phyloP scores from a whole-genome alignment of 2,113 vertebrate genomes.

The Dinomys branickii region DNA sequence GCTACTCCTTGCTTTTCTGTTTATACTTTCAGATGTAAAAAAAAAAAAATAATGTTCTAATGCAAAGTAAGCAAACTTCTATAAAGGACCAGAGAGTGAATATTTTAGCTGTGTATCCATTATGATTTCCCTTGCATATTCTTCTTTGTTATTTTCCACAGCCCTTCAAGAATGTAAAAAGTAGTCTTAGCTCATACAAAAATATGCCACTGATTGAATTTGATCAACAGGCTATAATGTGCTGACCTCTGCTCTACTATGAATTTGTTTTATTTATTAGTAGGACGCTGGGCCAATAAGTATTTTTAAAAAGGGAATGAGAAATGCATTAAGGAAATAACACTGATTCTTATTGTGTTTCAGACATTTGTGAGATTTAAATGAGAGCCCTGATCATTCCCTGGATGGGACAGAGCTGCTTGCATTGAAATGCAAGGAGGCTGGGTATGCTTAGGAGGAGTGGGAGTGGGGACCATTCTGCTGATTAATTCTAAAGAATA shows the following conservation, averaged over 20 bases:
- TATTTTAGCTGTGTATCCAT: background rate
- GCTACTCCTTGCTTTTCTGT: background rate
- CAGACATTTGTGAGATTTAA: background rate
- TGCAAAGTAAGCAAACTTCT: background rate
- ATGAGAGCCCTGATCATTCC: background rate
- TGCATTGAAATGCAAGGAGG: background rate
- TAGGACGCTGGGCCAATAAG: background rate
- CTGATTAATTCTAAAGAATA: slow-evolving; percentile 20
- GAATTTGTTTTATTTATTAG: slow-evolving; percentile 41
- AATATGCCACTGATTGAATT: background rate
- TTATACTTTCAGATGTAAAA: background rate
- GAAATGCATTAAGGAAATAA: slow-evolving; percentile 26
- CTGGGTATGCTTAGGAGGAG: background rate
- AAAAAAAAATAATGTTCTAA: background rate
- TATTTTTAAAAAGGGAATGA: background rate
- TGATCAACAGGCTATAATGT: background rate
- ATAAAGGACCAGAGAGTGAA: background rate
- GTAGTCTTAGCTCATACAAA: background rate
- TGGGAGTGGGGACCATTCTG: background rate
- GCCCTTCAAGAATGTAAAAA: background rate
- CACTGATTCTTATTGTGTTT: background rate
- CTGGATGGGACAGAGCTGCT: background rate
- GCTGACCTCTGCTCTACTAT: background rate
- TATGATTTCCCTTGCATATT: background rate
- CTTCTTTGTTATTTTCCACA: slow-evolving; percentile 1